Percentiles rank a stretch among this genome's conserved stretches.
Conservation (phyloP, 2,113 vertebrate species). For the Takifugu bimaculatus region DNA sequence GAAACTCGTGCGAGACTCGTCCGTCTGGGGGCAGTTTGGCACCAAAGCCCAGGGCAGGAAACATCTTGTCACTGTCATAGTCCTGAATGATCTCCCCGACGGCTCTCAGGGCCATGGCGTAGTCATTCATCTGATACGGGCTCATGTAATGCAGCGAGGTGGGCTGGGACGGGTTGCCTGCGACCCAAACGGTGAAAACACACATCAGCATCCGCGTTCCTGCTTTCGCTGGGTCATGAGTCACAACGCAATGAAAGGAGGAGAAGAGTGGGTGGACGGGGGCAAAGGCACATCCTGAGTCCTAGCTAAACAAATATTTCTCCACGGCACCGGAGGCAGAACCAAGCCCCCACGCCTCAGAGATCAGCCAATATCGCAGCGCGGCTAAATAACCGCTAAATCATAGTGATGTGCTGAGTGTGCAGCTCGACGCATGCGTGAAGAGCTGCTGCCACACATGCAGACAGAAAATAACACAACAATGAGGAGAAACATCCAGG, state of each 20-base stretch:
- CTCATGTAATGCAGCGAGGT: conserved; percentile 98
- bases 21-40: conserved; percentile 95
- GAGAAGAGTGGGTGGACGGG: conserved; percentile 20
- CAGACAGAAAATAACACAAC: too few species aligned
- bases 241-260: conserved; percentile 27
- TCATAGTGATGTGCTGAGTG: too few species aligned
- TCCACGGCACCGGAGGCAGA: conserved; percentile 14
- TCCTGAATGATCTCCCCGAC: conserved; percentile 98
- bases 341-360: conserved; percentile 11
- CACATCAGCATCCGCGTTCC: conserved; percentile 30
- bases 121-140: conserved; percentile 95
- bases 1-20: conserved; percentile 94
- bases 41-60: conserved; percentile 94
- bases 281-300: conserved; percentile 15
- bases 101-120: conserved; percentile 92
- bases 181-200: conserved; percentile 33
- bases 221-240: conserved; percentile 21
- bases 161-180: conserved; percentile 94
- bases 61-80: conserved; percentile 98
- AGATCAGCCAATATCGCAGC: conserved; percentile 1
- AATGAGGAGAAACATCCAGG: too few species aligned
- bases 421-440: too few species aligned
- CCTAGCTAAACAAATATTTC: conserved; percentile 32
- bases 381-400: neutral
- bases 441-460: too few species aligned